Percentiles rank a stretch among this genome's conserved stretches.
These are phyloP conservation scores for Oostethus manadensis DNA, from an alignment of 2,113 vertebrate species.

Conservation along the genomic window DNA sequence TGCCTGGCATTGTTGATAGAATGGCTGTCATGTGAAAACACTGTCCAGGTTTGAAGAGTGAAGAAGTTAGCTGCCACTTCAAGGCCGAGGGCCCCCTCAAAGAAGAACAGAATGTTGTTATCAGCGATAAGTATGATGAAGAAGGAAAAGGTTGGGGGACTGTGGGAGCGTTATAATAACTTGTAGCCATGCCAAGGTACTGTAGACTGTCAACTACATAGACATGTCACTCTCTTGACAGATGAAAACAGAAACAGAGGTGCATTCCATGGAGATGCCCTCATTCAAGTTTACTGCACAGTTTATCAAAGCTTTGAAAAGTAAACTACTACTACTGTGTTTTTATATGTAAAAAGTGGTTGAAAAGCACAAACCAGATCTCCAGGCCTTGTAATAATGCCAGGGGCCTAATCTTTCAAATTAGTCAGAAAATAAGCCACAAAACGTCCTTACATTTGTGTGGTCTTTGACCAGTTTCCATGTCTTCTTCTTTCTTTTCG, in stretches of 20 bases:
- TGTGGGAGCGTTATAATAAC: slow-evolving; percentile 29
- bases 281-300: slow-evolving; percentile 15
- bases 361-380: slow-evolving; percentile 35
- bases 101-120: slow-evolving; percentile 11
- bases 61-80: slow-evolving; percentile 1
- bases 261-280: slow-evolving; percentile 31
- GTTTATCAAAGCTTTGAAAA: slow-evolving; percentile 3
- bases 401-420: slow-evolving; percentile 14
- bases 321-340: not conserved
- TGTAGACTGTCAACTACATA: slow-evolving; percentile 41
- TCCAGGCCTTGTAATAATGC: slow-evolving; percentile 25
- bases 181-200: slow-evolving; percentile 42
- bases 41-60: slow-evolving; percentile 28
- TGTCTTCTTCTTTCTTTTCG: no score
- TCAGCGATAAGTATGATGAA: slow-evolving; percentile 28
- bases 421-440: not conserved
- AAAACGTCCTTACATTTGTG: no score
- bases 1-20: not conserved
- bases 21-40: slow-evolving; percentile 42
- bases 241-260: slow-evolving; percentile 35
- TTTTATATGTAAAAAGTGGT: slow-evolving; percentile 16
- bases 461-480: no score
- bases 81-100: slow-evolving; percentile 12
- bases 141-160: not conserved
- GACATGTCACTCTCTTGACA: slow-evolving; percentile 18